Evolutionary conservation across 2,888 invertebrate species (phyloP), one percentile per base, ranked within the genome.

Genomic region (Meiosimyza platycephala): DNA sequence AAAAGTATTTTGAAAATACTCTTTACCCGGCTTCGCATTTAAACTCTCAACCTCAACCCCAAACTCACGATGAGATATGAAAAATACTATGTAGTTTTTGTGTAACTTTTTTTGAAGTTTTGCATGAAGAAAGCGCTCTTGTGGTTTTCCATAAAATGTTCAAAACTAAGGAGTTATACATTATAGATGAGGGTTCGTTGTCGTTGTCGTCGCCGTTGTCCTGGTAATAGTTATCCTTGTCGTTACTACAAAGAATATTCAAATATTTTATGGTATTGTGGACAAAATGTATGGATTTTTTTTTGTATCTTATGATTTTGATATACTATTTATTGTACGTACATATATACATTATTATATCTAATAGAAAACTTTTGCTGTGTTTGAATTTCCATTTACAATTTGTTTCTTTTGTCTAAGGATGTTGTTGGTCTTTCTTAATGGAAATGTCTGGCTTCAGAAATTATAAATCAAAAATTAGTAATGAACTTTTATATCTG

Each of bases 181-280:
- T 69, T 73, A 65, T 47, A 55, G 66, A 55, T 47, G 55, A 67
- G 55, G 55, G 67, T 55, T 47, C 40, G 57, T 65, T 22, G 12
- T 40, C 52, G 66, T 66, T 33, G 66, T 67, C 67, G 40, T 66
- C 22, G 60, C 16, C 69, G 48, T 50, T 50, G 28, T 67, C 57
- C 57, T 55, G 55, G 51, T 51, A 13, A 16, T 66, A 16, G 48
- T 64, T 47, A 51, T 57, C 57, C 40, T 50, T 67, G 69, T 33
- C 60, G 11, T 69, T 75, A 74, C 76, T 75, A 74, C 76, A 74
- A 72, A 75, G 73, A 74, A 63, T 69, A 75, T 65, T 72, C 69
- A 78, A 76, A 79, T 78, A 80, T 80, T 81, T 80, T 75, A 79
- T 78, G 78, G 76, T 78, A 76, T 78, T 79, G 79, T 81, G 80